Conservation (phyloP, 2,113 vertebrate genomes). For the Pygoscelis antarcticus region DNA sequence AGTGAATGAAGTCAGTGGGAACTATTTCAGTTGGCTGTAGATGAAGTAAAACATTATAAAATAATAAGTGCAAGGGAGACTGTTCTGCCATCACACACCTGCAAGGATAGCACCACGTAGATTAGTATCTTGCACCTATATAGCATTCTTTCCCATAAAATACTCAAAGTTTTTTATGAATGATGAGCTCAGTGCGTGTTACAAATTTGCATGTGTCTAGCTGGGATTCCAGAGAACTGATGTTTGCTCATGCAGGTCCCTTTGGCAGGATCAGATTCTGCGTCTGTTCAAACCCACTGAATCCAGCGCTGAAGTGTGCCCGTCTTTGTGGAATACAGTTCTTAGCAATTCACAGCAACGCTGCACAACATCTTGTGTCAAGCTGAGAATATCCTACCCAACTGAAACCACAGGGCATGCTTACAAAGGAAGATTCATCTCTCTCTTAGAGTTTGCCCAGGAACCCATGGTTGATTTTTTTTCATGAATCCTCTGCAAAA, state of each 20-base stretch:
- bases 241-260: not conserved
- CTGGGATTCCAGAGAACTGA: not conserved
- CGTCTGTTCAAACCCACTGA: not conserved
- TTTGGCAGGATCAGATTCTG: not conserved
- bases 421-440: not conserved
- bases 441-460: not conserved
- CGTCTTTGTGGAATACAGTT: accelerated
- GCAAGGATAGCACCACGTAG: not conserved
- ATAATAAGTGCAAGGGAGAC: not conserved
- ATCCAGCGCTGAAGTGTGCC: not conserved
- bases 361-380: not conserved
- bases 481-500: not conserved
- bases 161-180: not conserved
- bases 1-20: not conserved
- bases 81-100: not conserved
- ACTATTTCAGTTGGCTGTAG: not conserved
- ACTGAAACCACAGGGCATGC: not conserved
- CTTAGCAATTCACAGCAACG: not conserved
- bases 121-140: not conserved
- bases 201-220: not conserved
- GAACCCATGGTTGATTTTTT: not conserved
- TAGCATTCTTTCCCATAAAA: not conserved
- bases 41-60: not conserved
- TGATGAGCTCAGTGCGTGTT: accelerated
- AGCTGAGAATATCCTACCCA: not conserved